These are phyloP conservation scores for Bufo bufo DNA, from an alignment of 2,113 vertebrate species.

Conservation along the genomic window DNA sequence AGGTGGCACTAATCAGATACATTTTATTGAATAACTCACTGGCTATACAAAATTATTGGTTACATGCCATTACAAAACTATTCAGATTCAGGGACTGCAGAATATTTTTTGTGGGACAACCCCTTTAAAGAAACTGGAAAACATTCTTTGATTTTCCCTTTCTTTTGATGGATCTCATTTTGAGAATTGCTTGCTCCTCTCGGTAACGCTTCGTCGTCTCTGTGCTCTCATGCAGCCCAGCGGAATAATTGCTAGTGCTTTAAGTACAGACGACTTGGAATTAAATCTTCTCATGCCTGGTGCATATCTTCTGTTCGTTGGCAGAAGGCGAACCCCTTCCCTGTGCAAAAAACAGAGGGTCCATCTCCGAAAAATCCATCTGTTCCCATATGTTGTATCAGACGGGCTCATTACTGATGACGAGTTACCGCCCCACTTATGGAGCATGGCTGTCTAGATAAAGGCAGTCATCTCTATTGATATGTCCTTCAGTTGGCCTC, in stretches of 20 bases:
- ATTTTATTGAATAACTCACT: no score
- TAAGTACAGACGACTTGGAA: constrained; percentile 28
- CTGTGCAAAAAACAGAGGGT: not conserved
- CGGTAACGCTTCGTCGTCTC: not conserved
- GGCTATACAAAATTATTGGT: no score
- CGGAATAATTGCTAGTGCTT: constrained; percentile 45
- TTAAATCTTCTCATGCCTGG: constrained; percentile 27
- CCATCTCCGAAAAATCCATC: not conserved
- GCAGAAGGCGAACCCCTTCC: no score
- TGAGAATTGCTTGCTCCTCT: constrained; percentile 9
- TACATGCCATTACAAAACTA: no score
- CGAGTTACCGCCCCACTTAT: not conserved
- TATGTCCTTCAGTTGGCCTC: not conserved
- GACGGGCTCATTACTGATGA: not conserved
- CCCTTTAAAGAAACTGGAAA: not conserved
- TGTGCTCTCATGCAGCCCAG: not conserved
- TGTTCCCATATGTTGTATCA: not conserved
- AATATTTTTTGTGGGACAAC: no score
- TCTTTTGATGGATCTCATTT: not conserved
- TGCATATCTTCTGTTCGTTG: not conserved
- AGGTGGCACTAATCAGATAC: no score
- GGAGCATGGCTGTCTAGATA: not conserved
- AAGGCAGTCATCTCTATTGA: not conserved
- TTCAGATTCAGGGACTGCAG: no score
- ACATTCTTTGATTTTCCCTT: not conserved